Percentiles rank a stretch among this genome's conserved stretches.
These are phyloP conservation scores for Orchesella flavescens DNA, from an alignment of 2,888 invertebrate genomes.

Conservation along the genomic window DNA sequence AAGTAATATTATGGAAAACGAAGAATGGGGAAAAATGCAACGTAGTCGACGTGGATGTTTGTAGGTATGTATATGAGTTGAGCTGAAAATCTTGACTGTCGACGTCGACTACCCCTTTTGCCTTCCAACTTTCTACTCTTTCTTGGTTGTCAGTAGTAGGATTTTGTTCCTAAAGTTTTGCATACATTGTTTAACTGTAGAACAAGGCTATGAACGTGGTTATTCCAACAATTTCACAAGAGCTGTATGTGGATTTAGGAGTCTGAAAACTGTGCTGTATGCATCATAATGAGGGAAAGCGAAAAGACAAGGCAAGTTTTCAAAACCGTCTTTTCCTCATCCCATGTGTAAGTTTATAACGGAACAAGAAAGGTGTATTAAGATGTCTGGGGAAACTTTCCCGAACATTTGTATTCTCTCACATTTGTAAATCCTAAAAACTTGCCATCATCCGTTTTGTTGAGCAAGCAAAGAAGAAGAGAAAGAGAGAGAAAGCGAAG, in stretches of 20 bases:
- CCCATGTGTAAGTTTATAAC: background rate
- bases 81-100: background rate
- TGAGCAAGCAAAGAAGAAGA: background rate
- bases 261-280: constrained; percentile 1
- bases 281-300: constrained; percentile 32
- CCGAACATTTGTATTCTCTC: constrained; percentile 57
- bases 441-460: background rate
- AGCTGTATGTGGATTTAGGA: constrained; percentile 8
- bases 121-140: background rate
- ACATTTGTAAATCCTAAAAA: constrained; percentile 13
- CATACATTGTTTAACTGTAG: background rate
- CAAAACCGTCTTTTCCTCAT: background rate
- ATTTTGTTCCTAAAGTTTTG: background rate
- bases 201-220: background rate
- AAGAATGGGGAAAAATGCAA: no score
- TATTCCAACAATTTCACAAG: background rate
- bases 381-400: constrained; percentile 50
- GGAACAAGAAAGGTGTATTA: constrained; percentile 59
- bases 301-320: background rate
- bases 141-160: background rate
- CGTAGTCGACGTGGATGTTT: background rate
- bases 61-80: background rate
- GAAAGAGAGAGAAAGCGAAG: no score
- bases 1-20: no score
- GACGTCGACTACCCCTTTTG: background rate